Evolutionary conservation across 2,113 vertebrate species (phyloP).

Genomic region (Platycercus adscitus): DNA sequence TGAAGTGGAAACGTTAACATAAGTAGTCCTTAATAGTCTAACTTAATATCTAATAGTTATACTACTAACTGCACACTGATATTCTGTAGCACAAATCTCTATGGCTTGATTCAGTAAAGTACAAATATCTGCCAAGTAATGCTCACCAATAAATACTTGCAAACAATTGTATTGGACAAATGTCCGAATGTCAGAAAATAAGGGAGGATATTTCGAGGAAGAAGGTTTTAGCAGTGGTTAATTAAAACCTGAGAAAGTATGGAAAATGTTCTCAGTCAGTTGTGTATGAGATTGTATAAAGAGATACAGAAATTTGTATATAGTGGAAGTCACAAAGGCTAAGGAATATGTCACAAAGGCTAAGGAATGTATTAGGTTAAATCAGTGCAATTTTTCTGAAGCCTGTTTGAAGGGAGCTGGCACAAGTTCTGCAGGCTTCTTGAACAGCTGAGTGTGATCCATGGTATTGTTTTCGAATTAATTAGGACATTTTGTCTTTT

Average conservation of each 20-base stretch:
- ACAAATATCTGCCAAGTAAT: background rate
- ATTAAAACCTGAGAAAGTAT: background rate
- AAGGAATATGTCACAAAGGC: background rate
- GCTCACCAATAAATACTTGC: background rate
- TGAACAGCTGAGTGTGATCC: background rate
- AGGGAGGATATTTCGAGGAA: background rate
- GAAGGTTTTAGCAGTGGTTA: background rate
- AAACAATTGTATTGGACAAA: background rate
- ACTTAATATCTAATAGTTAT: background rate
- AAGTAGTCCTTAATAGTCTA: background rate
- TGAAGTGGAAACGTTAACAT: background rate
- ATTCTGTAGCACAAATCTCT: background rate
- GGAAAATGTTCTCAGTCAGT: background rate
- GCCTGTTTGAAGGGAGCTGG: background rate
- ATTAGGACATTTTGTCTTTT: constrained; percentile 20
- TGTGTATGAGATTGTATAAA: background rate
- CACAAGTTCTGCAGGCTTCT: background rate
- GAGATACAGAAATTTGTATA: background rate
- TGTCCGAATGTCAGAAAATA: background rate
- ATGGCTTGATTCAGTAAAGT: background rate
- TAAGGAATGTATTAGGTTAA: background rate
- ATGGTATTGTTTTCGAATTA: constrained; percentile 4
- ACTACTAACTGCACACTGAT: background rate
- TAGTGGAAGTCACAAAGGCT: background rate
- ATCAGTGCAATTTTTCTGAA: background rate